phyloP scores from a whole-genome alignment of 2,113 vertebrate species.

The Anser cygnoides region DNA sequence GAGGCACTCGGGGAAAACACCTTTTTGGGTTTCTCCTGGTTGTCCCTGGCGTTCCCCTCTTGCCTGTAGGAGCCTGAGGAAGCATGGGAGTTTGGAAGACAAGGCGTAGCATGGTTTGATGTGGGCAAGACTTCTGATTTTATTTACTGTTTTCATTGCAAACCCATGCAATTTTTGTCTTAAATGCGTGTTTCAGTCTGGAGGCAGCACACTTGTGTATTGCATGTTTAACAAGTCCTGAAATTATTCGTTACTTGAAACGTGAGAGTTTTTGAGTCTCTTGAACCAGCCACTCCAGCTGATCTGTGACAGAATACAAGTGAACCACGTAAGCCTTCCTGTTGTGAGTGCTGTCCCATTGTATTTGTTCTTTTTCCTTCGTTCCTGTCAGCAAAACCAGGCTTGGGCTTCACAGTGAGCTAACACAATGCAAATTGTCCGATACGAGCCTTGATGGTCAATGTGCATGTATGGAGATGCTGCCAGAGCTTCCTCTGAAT shows the following conservation, averaged over 20 bases:
- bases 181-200: background rate
- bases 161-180: background rate
- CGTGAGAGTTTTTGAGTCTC: background rate
- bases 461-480: accelerated
- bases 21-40: background rate
- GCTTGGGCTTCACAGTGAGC: background rate
- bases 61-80: background rate
- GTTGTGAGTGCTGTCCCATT: background rate
- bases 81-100: accelerated
- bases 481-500: background rate
- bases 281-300: background rate
- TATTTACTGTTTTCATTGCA: background rate
- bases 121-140: background rate
- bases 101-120: background rate
- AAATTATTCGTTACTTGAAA: background rate
- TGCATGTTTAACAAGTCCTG: background rate
- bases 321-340: background rate
- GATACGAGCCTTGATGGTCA: background rate
- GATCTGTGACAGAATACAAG: background rate
- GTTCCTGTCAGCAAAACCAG: background rate
- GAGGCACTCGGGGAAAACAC: background rate
- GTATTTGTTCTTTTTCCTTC: background rate
- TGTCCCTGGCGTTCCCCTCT: background rate
- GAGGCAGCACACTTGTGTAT: background rate
- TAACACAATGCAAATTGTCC: background rate